phyloP scores from a whole-genome alignment of 30 jellyfish, hydroid and myxozoan species.

The Aurelia aurita region DNA sequence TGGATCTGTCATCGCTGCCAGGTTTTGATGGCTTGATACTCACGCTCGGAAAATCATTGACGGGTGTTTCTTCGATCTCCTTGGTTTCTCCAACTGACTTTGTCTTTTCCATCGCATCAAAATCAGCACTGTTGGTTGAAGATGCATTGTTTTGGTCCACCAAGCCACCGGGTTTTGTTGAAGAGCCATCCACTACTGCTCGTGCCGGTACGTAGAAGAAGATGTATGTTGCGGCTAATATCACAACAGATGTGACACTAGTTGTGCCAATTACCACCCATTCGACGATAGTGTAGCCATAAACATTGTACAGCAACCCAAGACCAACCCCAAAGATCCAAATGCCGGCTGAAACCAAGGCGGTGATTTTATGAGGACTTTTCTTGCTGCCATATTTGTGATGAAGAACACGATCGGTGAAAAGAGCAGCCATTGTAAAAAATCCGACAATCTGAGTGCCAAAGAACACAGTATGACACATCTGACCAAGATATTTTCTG shows the following conservation, averaged over 20 bases:
- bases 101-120: not conserved
- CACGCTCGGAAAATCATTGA: not conserved
- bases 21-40: not conserved
- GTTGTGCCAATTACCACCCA: not conserved
- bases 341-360: conserved; percentile 8
- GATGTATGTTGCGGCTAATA: not conserved
- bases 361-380: not conserved
- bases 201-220: not conserved
- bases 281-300: conserved; percentile 17
- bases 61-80: not conserved
- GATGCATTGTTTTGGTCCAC: too few species aligned
- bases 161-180: too few species aligned
- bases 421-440: conserved; percentile 5
- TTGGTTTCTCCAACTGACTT: not conserved
- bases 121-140: not conserved
- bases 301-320: not conserved
- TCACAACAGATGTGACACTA: conserved; percentile 12
- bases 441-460: conserved; percentile 19
- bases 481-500: not conserved
- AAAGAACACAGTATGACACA: conserved; percentile 24
- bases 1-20: too few species aligned
- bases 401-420: conserved; percentile 3
- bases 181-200: too few species aligned
- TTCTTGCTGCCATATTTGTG: not conserved
- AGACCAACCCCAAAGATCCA: conserved; percentile 38